phyloP scores from a whole-genome alignment of 2,113 vertebrate species.

The Maccullochella peelii region DNA sequence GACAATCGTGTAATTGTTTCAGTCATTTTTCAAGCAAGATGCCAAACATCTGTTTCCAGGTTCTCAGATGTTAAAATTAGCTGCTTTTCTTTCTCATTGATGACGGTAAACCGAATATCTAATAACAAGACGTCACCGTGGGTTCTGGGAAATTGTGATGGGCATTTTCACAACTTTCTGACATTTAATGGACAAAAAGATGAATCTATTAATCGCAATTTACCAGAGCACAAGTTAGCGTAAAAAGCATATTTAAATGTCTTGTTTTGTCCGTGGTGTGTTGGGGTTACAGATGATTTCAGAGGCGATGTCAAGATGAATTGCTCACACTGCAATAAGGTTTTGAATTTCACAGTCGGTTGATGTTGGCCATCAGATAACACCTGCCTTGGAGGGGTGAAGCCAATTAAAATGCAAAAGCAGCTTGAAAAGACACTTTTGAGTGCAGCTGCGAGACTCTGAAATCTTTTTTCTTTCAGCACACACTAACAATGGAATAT shows the following conservation, averaged over 20 bases:
- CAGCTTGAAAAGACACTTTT: conserved; percentile 31
- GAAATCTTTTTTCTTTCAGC: conserved; percentile 31
- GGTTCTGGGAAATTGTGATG: no score
- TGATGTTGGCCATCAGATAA: conserved; percentile 39
- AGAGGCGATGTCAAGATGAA: not conserved
- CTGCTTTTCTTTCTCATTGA: no score
- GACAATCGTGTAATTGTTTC: not conserved
- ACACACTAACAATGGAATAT: conserved; percentile 21
- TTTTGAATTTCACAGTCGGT: conserved; percentile 17
- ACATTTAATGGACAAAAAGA: not conserved
- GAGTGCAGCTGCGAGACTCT: conserved; percentile 27
- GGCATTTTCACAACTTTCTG: not conserved
- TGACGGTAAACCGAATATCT: no score
- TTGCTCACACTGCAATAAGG: not conserved
- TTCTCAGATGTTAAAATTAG: not conserved
- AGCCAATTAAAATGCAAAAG: conserved; percentile 62
- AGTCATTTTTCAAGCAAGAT: not conserved
- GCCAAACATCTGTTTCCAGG: not conserved
- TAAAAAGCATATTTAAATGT: not conserved
- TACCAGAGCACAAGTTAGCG: not conserved
- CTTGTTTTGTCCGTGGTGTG: not conserved
- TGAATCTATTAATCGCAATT: not conserved
- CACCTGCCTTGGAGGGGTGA: not conserved
- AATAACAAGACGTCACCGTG: no score
- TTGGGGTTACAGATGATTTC: no score